Conservation (phyloP, 1,140 invertebrate genomes). For the Lerema accius region DNA sequence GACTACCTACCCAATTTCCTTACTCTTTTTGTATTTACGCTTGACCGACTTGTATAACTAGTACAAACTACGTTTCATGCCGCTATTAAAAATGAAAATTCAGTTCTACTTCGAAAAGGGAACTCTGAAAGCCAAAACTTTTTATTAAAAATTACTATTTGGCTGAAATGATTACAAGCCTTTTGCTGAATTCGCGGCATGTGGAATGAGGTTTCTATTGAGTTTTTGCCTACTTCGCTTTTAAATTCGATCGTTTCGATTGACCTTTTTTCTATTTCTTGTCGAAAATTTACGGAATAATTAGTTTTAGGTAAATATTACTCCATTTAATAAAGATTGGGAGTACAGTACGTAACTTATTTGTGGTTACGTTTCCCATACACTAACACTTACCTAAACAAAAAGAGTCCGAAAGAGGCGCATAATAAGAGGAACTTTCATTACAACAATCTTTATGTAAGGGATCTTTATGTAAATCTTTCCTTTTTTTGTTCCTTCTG, state of each 20-base stretch:
- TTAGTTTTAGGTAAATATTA: no score
- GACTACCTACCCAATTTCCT: conserved; percentile 6
- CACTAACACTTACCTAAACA: no score
- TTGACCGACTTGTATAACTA: conserved; percentile 31
- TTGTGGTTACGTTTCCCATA: no score
- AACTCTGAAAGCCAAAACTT: conserved; percentile 24
- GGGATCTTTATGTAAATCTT: no score
- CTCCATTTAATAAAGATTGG: no score
- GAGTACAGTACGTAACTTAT: no score
- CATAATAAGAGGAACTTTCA: no score
- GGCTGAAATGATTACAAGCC: conserved; percentile 20
- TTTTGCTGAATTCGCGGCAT: not conserved
- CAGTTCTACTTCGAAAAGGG: conserved; percentile 21
- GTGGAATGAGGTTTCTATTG: conserved; percentile 3
- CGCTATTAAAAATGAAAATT: conserved; percentile 30
- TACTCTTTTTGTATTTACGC: conserved; percentile 18
- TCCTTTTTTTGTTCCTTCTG: no score
- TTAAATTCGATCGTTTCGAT: not conserved
- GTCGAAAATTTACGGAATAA: no score
- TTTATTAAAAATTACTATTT: conserved; percentile 31
- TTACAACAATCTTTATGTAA: no score
- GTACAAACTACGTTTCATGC: conserved; percentile 23
- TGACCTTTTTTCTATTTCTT: no score
- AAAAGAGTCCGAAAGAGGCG: no score
- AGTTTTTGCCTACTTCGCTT: not conserved